Conservation (phyloP, 2,888 invertebrate genomes). For the Drosophila atripex region DNA sequence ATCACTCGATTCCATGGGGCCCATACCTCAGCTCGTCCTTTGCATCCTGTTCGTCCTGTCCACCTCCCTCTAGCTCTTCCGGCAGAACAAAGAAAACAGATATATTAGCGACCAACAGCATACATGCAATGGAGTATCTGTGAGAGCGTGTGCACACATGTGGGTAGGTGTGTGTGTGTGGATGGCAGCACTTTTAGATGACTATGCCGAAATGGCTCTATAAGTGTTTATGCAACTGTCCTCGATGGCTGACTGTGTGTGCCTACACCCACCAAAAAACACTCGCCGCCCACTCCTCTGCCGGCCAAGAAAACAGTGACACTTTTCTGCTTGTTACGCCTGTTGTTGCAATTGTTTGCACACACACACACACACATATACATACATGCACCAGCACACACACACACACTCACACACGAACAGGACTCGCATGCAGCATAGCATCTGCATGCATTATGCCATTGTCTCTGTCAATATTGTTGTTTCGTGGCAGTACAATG, state of each 20-base stretch:
- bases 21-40: conserved; percentile 13
- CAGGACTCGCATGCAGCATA: conserved; percentile 23
- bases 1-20: conserved; percentile 1
- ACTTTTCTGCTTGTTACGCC: conserved; percentile 76
- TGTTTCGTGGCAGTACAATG: conserved; percentile 48
- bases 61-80: conserved; percentile 14
- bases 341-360: conserved; percentile 74
- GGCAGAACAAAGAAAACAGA: conserved; percentile 72
- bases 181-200: conserved; percentile 73
- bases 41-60: conserved; percentile 6
- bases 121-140: conserved; percentile 46
- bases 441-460: conserved; percentile 67
- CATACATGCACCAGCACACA: conserved; percentile 7
- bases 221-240: conserved; percentile 74
- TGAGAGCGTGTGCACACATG: conserved; percentile 7
- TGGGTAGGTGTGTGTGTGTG: conserved; percentile 44
- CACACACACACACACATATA: conserved; percentile 30
- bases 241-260: conserved; percentile 23
- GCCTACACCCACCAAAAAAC: conserved; percentile 12
- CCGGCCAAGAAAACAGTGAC: conserved; percentile 71
- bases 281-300: conserved; percentile 23
- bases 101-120: conserved; percentile 73
- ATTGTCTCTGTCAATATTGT: conserved; percentile 77
- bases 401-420: not conserved
- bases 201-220: conserved; percentile 72